Evolutionary conservation across 2,888 invertebrate species (phyloP), one percentile per base, ranked within the genome.

Genomic region (Toxonevra muliebris): DNA sequence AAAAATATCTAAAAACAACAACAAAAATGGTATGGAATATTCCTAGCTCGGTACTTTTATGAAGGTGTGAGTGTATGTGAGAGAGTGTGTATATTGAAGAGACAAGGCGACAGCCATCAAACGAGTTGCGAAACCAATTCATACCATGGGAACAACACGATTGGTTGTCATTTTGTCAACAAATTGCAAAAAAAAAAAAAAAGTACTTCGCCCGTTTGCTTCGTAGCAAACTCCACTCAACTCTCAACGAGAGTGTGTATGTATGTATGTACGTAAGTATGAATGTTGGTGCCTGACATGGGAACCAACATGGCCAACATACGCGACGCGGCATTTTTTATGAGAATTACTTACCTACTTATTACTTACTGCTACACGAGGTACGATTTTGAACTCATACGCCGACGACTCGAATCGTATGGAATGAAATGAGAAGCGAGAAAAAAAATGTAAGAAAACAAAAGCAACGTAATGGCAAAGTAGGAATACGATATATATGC

Each of bases 141-240:
- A 66, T 69, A 61, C 70, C 75, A 75, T 78, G 77, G 75, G 76
- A 77, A 76, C 75, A 69, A 74, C 74, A 73, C 77, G 77, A 79
- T 79, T 79, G 79, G 79, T 78, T 79, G 78, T 79, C 79, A 78
- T 76, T 79, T 79, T 78, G 77, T 79, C 77, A 79, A 77, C 79
- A 76, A 74, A 73, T 74, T 74, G 69, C 71, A 61, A 72, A 68
- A 30, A 30, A 30, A 30, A 30, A 30, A 30, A 30, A 30, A 30
- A 60, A 63, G 52, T 60, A 52, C 61, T 65, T 48, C 62, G 53
- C 52, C 30, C 7, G 30, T 30, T 30, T 30, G 30, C 30, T 30
- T 30, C 30, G 30, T 30, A 30, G 30, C 30, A 7, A 30, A 30
- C 2, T 30, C 30, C 30, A 30, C 30, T 30, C 30, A 30, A 30